Evolutionary conservation across 2,113 vertebrate species (phyloP), one percentile per base, ranked within the genome.

Genomic region (Vireo altiloquus): DNA sequence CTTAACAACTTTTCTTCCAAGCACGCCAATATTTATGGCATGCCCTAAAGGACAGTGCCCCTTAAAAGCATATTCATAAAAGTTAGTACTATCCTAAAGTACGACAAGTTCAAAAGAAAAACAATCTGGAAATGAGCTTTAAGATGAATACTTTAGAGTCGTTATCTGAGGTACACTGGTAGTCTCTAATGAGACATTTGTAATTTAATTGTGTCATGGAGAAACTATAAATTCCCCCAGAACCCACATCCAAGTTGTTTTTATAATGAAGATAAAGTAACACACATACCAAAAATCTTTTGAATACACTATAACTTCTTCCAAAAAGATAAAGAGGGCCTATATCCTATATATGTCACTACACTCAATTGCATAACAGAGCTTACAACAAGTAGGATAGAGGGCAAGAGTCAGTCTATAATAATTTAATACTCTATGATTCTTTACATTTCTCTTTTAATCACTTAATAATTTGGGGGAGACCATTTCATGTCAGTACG

Each of bases 241-340:
- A 97, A 82, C 39, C 53, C 92, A 92, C 90, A 96, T 97, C 82
- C 95, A 86, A 90, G 80, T 74, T 97, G 94, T 96, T 97, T 97
- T 96, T 96, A 89, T 96, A 97, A 97, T 97, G 95, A 98, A 98
- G 98, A 98, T 98, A 98, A 98, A 98, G 97, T 96, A 96, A 84
- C 49, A 85, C 56, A 93, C 94, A 98, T 97, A 97, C 96, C 92
- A 97, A 98, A 97, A 97, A 96, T 94, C 91, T 95, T 88, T 97
- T 96, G 80, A 97, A 91, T 96, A 96, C 80, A 75, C 69, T 95
- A 71, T 94, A 97, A 95, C 94, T 97, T 97, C 97, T 97, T 97
- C 72, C 94, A 97, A 97, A 95, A 95, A 97, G 97, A 98, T 98
- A 98, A 95, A 89, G 59, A 95, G 63, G 63, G 74, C 69, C 81